These are phyloP conservation scores for Polypterus bichir DNA, from an alignment of 2,113 vertebrate genomes.

Conservation along the genomic window DNA sequence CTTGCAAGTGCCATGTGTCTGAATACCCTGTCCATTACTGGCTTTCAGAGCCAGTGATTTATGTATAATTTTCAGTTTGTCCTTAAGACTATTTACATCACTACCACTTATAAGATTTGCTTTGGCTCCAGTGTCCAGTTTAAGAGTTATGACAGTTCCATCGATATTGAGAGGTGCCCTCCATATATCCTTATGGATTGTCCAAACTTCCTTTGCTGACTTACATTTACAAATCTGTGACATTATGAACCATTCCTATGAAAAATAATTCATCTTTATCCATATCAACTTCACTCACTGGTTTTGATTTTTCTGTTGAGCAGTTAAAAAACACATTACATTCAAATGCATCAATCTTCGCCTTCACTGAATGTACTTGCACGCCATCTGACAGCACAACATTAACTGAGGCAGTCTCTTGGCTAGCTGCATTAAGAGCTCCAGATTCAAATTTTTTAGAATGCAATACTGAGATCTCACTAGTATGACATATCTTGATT, in stretches of 20 bases:
- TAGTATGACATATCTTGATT: slow-evolving; percentile 12
- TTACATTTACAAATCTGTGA: not conserved
- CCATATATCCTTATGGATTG: not conserved
- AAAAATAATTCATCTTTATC: slow-evolving; percentile 5
- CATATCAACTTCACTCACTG: slow-evolving; percentile 11
- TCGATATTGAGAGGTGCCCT: not conserved
- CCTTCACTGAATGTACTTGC: not conserved
- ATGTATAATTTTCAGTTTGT: too few relatives aligned
- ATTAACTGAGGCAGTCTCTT: slow-evolving; percentile 3
- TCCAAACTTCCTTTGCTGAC: not conserved
- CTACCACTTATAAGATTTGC: not conserved
- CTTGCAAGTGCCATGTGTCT: not conserved
- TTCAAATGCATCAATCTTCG: not conserved
- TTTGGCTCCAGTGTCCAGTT: not conserved
- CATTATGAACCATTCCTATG: slow-evolving; percentile 2
- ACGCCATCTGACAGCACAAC: not conserved
- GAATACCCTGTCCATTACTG: not conserved
- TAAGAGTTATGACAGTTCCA: not conserved
- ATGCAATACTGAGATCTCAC: slow-evolving; percentile 10
- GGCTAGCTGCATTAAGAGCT: too few relatives aligned
- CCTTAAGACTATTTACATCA: not conserved
- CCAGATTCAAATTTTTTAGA: slow-evolving; percentile 11
- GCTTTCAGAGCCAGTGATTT: too few relatives aligned
- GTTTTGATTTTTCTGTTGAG: slow-evolving; percentile 9
- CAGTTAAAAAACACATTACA: slow-evolving; percentile 4